Base-by-base conservation (phyloP, 2,888 invertebrate species). In the Xestoiulus laeticollis region DNA sequence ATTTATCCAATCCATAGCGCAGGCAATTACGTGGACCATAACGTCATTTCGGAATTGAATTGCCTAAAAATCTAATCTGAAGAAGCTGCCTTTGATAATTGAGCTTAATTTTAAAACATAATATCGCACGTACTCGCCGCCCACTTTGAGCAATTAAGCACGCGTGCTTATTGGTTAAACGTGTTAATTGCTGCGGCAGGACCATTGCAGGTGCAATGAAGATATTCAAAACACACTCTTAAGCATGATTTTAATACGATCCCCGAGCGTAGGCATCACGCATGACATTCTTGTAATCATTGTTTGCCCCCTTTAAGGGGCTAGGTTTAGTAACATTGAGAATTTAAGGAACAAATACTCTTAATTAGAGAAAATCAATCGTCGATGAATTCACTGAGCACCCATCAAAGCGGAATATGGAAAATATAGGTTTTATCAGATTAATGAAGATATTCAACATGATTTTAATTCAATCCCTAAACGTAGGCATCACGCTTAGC, bases 91-190 rank as follows among this genome's bases (percentile, higher is more conserved):
- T 68, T 12, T 26, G 68, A 68, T 68, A 68, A 68, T 68, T 68
- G 68, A 26, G 68, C 68, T 10, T 68, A 22, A 68, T 68, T 68
- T 68, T 68, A 68, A 68, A 68, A 68, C 68, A 68, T 68, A 22
- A 68, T 68, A 68, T 68, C 68, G 68, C 68, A 68, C 68, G 68
- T 68, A 68, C 68, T 68, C 22, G 68, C 26, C 68, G 68, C 68
- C 68, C 68, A 68, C 68, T 68, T 26, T 6, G 26, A 26, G 68
- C 68, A 68, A 68, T 68, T 68, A 68, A n/a, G n/a, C 22, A 22
- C 68, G 22, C 6, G 68, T 26, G 68, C 68, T 68, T 26, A 68
- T 68, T 22, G 68, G 68, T 22, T 68, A 10, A 26, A 68, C 22
- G 68, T 8, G 68, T 10, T 68, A 68, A 68, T 68, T 68, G 68